Evolutionary conservation across 2,888 invertebrate genomes (phyloP).

Genomic region (Mythimna loreyi): DNA sequence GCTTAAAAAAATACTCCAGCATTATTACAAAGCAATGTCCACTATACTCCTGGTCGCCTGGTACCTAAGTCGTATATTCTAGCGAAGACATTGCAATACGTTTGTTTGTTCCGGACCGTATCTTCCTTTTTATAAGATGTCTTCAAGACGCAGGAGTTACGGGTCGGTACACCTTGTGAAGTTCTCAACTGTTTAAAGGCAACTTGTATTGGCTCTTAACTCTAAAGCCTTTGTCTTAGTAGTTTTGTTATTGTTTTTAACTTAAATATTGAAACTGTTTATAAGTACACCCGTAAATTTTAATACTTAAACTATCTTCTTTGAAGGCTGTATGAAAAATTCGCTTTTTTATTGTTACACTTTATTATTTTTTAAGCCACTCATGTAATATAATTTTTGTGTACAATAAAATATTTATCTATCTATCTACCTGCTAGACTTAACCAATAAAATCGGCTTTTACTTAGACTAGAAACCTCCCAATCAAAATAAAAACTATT

Average conservation of each 20-base stretch:
- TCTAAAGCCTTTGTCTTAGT: background rate
- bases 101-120: constrained; percentile 84
- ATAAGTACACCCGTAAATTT: too few relatives aligned
- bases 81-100: constrained; percentile 80
- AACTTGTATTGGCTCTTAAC: constrained; percentile 68
- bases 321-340: too few relatives aligned
- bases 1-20: constrained; percentile 25
- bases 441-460: too few relatives aligned
- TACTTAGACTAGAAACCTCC: too few relatives aligned
- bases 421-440: too few relatives aligned
- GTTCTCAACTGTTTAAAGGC: constrained; percentile 71
- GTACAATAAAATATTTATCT: too few relatives aligned
- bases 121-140: constrained; percentile 83
- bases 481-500: too few relatives aligned
- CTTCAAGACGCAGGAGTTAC: constrained; percentile 76
- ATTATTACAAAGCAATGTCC: constrained; percentile 66
- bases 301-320: too few relatives aligned
- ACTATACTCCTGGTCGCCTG: constrained; percentile 71
- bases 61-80: constrained; percentile 77
- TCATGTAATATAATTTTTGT: too few relatives aligned
- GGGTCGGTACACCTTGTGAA: constrained; percentile 76
- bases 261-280: background rate
- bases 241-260: constrained; percentile 3
- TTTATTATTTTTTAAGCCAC: too few relatives aligned
- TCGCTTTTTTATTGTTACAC: too few relatives aligned